phyloP scores from a whole-genome alignment of 2,113 vertebrate genomes.

The Cyphomyrus discorhynchus region DNA sequence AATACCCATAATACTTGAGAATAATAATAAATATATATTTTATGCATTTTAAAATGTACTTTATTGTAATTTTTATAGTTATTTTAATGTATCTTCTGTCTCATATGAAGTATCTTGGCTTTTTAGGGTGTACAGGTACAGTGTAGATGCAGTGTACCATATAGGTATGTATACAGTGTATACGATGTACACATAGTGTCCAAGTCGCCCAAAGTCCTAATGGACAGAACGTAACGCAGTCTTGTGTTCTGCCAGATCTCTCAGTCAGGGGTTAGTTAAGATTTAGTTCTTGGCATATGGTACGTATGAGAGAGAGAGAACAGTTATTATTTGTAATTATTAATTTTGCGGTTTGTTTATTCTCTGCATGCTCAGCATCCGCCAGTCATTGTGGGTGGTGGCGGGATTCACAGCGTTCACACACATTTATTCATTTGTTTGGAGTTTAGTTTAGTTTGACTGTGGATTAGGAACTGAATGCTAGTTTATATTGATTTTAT shows the following conservation, averaged over 20 bases:
- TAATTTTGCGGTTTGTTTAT: not conserved
- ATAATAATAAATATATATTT: not conserved
- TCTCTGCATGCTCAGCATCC: not conserved
- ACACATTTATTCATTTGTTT: not conserved
- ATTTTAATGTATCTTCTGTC: not conserved
- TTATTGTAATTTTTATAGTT: not conserved
- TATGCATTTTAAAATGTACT: not conserved
- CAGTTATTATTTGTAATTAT: not conserved
- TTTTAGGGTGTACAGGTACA: not conserved
- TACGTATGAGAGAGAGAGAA: not conserved
- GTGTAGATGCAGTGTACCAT: not conserved
- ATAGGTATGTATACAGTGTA: not conserved
- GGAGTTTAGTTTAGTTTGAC: not conserved
- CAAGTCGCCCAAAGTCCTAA: not conserved
- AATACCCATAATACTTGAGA: not conserved
- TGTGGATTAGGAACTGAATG: not conserved
- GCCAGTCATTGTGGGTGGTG: not conserved
- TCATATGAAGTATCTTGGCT: not conserved
- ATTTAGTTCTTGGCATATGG: not conserved
- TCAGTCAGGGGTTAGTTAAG: not conserved
- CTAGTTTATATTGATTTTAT: not conserved
- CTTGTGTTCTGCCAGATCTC: not conserved
- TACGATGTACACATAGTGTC: not conserved
- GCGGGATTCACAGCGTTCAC: not conserved
- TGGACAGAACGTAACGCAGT: not conserved